These are phyloP conservation scores for Cossypha polioptera DNA, from an alignment of 2,797 vertebrate species.

Conservation along the genomic window DNA sequence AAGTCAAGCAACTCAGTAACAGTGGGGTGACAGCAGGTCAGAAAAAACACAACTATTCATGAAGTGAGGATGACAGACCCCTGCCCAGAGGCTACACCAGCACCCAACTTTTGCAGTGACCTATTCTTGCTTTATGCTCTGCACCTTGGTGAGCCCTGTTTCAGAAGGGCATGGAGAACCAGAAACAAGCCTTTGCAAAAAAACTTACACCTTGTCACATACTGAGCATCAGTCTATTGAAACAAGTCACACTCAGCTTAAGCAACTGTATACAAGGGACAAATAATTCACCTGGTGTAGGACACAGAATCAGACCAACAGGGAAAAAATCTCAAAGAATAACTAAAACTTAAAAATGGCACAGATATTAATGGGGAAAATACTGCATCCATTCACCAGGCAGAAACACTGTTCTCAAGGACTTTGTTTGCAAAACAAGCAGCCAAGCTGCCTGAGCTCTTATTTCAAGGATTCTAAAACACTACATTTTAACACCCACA, in stretches of 20 bases:
- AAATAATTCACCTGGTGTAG: background rate
- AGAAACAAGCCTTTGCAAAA: background rate
- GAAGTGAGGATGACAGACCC: background rate
- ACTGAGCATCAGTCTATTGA: background rate
- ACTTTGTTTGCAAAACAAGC: background rate
- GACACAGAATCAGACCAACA: background rate
- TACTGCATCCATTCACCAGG: background rate
- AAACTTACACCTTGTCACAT: background rate
- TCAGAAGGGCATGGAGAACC: background rate
- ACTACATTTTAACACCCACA: background rate
- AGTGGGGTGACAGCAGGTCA: background rate
- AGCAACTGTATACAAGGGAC: background rate
- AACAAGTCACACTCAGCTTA: background rate
- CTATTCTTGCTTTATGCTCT: background rate
- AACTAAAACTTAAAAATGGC: background rate
- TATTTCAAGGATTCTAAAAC: background rate
- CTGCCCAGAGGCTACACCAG: background rate
- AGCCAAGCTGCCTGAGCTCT: background rate
- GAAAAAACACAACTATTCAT: background rate
- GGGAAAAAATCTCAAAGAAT: background rate
- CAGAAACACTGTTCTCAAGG: background rate
- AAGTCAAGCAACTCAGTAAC: background rate
- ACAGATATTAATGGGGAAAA: background rate
- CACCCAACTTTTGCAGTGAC: background rate
- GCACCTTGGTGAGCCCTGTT: background rate